Evolutionary conservation across 2,797 vertebrate genomes (phyloP), one percentile per base, ranked within the genome.

Genomic region (Anabacerthia variegaticeps): DNA sequence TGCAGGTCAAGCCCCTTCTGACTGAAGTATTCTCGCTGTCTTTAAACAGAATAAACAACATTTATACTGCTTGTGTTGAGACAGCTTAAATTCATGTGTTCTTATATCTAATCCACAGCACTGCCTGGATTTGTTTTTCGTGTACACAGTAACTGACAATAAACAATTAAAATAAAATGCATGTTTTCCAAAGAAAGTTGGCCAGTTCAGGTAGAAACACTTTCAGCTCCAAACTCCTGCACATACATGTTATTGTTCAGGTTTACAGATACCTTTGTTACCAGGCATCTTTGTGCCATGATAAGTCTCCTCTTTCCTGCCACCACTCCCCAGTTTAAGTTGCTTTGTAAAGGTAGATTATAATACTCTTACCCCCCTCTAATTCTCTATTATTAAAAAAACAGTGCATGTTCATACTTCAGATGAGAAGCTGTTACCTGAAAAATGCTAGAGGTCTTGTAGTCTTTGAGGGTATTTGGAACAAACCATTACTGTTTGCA

Each of bases 401-500:
- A 3, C 88, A 76, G 59, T 46, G 8, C 44, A 78, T 9, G 1
- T 95, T 96, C 83, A 76, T 92, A 61, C 94, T 96, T 97, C 55
- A 92, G 82, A 91, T 83, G 84, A 95, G 81, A 82, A 79, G 72
- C 67, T 95, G 62, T 62, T 95, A 92, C 62, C 83, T 72, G 73
- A 66, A 96, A 94, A 96, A 89, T 58, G 78, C 69, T 88, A 86
- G 51, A 88, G 94, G 82, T 97, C 92, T 97, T 94, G 85, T 73
- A 96, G 73, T 95, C 92, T 98, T 89, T 73, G 74, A 94, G 93
- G 86, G 83, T 75, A 95, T 96, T 96, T 97, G 96, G 92, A 98
- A 96, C 96, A 97, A 97, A 88, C 93, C 95, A 97, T 98, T 96
- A 94, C 96, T 98, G 95, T 97, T 96, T 96, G 95, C 96, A 96